Evolutionary conservation across 2,888 invertebrate species (phyloP).

Genomic region (Anoncus sp.): DNA sequence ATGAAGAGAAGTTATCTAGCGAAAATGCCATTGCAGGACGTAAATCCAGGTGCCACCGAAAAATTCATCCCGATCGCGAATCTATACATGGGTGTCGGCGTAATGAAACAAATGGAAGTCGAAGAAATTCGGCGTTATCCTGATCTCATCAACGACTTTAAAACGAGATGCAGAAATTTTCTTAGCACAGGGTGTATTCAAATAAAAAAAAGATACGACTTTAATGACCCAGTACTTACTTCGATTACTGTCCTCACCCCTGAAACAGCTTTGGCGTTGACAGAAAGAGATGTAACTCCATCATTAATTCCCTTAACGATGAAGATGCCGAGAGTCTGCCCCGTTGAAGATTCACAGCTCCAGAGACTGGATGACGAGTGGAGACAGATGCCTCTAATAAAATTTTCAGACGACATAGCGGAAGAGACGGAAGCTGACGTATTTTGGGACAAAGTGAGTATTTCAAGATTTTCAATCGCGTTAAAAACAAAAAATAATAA

Average conservation of each 20-base stretch:
- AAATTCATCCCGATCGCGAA: not conserved
- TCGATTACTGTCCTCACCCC: constrained; percentile 51
- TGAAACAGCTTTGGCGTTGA: constrained; percentile 39
- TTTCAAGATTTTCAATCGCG: not conserved
- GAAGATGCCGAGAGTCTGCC: constrained; percentile 32
- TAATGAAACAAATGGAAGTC: constrained; percentile 39
- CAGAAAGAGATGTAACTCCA: constrained; percentile 3
- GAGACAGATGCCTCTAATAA: constrained; percentile 52
- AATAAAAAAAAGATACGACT: constrained; percentile 66
- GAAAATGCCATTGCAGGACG: constrained; percentile 44
- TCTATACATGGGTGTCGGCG: not conserved
- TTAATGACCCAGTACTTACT: constrained; percentile 56
- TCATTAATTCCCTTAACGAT: constrained; percentile 26
- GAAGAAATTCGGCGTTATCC: constrained; percentile 2
- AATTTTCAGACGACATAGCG: constrained; percentile 54
- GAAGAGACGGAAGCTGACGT: constrained; percentile 54
- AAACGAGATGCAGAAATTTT: constrained; percentile 60
- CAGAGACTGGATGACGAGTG: constrained; percentile 65
- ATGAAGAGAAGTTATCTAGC: constrained; percentile 64
- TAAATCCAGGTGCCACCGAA: constrained; percentile 56
- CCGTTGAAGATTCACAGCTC: constrained; percentile 24
- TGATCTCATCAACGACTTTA: constrained; percentile 53
- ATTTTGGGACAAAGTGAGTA: constrained; percentile 62
- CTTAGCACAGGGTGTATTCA: constrained; percentile 55
- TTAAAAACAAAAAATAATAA: not conserved